These are phyloP conservation scores for Sigmodon hispidus DNA, from an alignment of 2,113 vertebrate species.

Conservation along the genomic window DNA sequence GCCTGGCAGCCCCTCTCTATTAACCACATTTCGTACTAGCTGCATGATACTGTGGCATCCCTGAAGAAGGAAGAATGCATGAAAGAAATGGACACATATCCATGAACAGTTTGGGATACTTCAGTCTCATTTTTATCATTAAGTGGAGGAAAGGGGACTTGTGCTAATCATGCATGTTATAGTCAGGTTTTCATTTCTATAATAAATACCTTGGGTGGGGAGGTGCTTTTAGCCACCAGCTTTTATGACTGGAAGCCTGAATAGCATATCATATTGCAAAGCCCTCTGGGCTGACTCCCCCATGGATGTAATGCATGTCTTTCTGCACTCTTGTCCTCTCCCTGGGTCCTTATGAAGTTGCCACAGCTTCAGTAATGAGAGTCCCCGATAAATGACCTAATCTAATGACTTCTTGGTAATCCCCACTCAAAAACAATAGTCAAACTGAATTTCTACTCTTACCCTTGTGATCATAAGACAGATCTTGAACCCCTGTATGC, in stretches of 20 bases:
- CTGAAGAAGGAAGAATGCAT: background rate
- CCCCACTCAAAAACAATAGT: background rate
- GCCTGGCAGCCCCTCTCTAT: background rate
- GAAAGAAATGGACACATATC: background rate
- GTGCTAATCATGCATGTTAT: background rate
- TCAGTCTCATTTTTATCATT: background rate
- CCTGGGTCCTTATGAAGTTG: background rate
- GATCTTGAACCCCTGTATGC: background rate
- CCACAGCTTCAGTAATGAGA: background rate
- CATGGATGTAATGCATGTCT: background rate
- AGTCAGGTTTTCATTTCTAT: background rate
- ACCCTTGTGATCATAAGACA: too few species aligned
- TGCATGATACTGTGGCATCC: rapidly evolving
- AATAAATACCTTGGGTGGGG: background rate
- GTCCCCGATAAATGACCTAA: background rate
- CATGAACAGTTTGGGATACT: background rate
- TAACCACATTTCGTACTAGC: background rate
- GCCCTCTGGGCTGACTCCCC: rapidly evolving
- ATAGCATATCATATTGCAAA: background rate
- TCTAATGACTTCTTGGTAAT: background rate
- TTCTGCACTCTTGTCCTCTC: background rate
- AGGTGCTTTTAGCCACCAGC: background rate
- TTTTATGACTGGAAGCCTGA: background rate
- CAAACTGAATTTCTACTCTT: background rate
- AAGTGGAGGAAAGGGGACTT: background rate